phyloP scores from a whole-genome alignment of 2,888 invertebrate species.

The Hydriomena furcata region DNA sequence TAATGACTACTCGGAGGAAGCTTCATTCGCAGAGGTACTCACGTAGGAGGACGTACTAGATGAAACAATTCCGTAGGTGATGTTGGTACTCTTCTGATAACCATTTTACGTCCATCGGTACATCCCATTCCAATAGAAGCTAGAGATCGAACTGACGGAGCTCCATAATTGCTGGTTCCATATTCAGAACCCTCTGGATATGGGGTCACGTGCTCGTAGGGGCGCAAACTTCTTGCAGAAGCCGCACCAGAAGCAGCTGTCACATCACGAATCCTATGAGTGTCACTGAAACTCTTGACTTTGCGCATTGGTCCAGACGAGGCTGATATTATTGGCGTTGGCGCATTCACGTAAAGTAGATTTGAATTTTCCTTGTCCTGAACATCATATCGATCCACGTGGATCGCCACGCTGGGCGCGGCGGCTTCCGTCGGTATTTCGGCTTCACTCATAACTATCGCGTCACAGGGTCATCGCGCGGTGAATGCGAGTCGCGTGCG shows the following conservation, averaged over 20 bases:
- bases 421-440: conserved; percentile 70
- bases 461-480: conserved; percentile 79
- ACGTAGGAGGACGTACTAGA: conserved; percentile 93
- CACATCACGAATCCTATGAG: conserved; percentile 75
- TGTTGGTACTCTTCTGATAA: conserved; percentile 92
- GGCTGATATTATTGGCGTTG: conserved; percentile 67
- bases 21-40: conserved; percentile 79
- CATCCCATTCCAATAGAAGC: conserved; percentile 95
- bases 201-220: conserved; percentile 75
- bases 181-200: conserved; percentile 85
- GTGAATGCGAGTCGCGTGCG: conserved; percentile 70
- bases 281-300: conserved; percentile 80
- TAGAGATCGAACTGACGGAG: conserved; percentile 89
- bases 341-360: conserved; percentile 64
- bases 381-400: conserved; percentile 70
- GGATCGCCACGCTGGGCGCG: conserved; percentile 72
- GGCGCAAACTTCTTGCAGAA: conserved; percentile 73
- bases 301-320: conserved; percentile 79
- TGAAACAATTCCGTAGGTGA: conserved; percentile 93
- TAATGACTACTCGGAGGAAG: conserved; percentile 72
- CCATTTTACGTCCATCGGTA: conserved; percentile 93
- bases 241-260: conserved; percentile 73
- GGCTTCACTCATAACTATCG: conserved; percentile 75
- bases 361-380: conserved; percentile 69
- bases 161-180: conserved; percentile 85